These are phyloP conservation scores for Gerosis bhagava DNA, from an alignment of 2,888 invertebrate species.

Conservation along the genomic window DNA sequence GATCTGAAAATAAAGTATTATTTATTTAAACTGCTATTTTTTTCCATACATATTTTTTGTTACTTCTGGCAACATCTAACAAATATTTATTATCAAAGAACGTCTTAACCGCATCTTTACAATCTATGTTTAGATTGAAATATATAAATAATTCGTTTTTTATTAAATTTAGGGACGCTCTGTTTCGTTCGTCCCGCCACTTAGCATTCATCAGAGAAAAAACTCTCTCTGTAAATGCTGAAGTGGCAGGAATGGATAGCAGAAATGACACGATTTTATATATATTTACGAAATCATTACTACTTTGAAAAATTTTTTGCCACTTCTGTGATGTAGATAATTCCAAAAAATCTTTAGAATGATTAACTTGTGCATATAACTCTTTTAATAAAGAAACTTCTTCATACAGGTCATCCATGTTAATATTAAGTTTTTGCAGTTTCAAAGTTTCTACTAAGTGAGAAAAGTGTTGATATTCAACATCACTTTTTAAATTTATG, in stretches of 20 bases:
- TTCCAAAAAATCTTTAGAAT: too few relatives aligned
- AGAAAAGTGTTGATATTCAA: too few relatives aligned
- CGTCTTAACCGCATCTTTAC: slow-evolving; percentile 2
- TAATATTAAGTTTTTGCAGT: background rate
- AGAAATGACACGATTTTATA: slow-evolving; percentile 27
- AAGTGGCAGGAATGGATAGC: slow-evolving; percentile 30
- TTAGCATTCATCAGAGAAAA: background rate
- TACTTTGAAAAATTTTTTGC: slow-evolving; percentile 21
- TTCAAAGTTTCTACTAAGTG: slow-evolving; percentile 29
- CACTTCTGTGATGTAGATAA: too few relatives aligned
- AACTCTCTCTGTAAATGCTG: slow-evolving; percentile 26
- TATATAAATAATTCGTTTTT: slow-evolving; percentile 2
- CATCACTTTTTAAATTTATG: too few relatives aligned
- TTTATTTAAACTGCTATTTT: slow-evolving; percentile 4
- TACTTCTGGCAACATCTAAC: slow-evolving; percentile 1
- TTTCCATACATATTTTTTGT: slow-evolving; percentile 1
- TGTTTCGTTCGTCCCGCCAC: background rate
- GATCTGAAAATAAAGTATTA: slow-evolving; percentile 2
- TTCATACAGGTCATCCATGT: too few relatives aligned
- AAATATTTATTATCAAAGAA: background rate
- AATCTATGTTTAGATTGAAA: slow-evolving; percentile 7
- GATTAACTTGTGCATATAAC: too few relatives aligned
- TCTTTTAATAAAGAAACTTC: too few relatives aligned
- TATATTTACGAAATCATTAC: slow-evolving; percentile 11
- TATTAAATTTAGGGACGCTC: too few relatives aligned